These are phyloP conservation scores for Caenorhabditis sp. DNA, from an alignment of 2,888 invertebrate species.

Conservation along the genomic window DNA sequence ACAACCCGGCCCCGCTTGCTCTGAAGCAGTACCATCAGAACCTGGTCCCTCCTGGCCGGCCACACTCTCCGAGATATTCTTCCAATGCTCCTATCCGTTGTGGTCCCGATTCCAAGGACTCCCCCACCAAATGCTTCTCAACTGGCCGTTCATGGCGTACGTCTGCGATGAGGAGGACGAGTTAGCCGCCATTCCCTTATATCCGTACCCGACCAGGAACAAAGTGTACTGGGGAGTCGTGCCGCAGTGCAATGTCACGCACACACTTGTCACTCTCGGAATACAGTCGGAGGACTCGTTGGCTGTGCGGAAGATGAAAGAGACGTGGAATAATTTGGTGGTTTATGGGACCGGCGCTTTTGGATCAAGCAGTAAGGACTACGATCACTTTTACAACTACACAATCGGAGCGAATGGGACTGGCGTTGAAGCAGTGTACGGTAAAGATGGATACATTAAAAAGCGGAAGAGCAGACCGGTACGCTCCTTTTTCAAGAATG, in stretches of 20 bases:
- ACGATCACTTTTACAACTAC: conserved; percentile 22
- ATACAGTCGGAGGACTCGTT: not conserved
- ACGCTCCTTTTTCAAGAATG: not conserved
- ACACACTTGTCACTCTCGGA: conserved; percentile 7
- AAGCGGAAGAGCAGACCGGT: too few species aligned
- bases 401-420: conserved; percentile 27
- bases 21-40: too few species aligned
- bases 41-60: not conserved
- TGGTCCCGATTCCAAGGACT: not conserved
- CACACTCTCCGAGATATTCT: not conserved
- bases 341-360: conserved; percentile 17
- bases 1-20: too few species aligned
- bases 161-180: conserved; percentile 16
- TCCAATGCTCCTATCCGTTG: not conserved
- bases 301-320: conserved; percentile 10
- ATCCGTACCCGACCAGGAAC: not conserved
- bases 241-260: not conserved
- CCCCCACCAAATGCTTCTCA: not conserved
- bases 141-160: conserved; percentile 3
- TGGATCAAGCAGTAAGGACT: not conserved
- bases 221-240: conserved; percentile 16
- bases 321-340: not conserved
- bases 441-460: not conserved
- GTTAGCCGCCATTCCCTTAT: not conserved
- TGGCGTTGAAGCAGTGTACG: conserved; percentile 22